These are phyloP conservation scores for Augochlora pura DNA, from an alignment of 1,140 invertebrate species.

Conservation along the genomic window DNA sequence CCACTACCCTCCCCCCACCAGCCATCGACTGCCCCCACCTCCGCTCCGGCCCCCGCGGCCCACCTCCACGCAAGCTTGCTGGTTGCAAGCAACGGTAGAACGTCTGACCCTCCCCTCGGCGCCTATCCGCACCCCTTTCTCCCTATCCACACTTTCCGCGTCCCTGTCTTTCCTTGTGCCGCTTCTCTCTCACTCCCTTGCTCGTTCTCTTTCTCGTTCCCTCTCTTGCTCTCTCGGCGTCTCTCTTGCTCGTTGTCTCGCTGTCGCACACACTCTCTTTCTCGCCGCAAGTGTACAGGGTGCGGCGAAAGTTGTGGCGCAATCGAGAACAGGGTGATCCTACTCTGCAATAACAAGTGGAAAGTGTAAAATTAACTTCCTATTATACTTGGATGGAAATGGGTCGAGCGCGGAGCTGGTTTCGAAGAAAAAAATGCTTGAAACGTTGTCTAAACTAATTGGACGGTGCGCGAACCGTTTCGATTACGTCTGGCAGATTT, in stretches of 20 bases:
- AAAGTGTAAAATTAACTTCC: background rate
- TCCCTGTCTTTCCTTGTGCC: conserved; percentile 19
- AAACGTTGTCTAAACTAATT: too few species aligned
- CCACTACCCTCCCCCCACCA: conserved; percentile 58
- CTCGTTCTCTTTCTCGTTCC: background rate
- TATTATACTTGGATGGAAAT: background rate
- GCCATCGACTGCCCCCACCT: conserved; percentile 41
- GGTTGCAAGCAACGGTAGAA: conserved; percentile 60
- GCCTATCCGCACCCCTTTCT: conserved; percentile 52
- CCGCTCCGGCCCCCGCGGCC: background rate
- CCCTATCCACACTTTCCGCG: conserved; percentile 33
- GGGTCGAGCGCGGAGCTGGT: too few species aligned
- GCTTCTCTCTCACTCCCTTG: background rate
- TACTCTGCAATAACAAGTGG: background rate
- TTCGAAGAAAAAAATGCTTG: too few species aligned
- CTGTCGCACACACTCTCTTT: background rate
- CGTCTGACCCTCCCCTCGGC: conserved; percentile 50
- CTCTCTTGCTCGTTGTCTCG: background rate
- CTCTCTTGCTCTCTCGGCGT: background rate
- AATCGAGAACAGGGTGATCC: conserved; percentile 4
- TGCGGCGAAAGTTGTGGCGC: conserved; percentile 20
- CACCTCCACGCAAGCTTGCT: conserved; percentile 33
- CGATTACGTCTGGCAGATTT: too few species aligned
- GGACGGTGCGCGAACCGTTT: too few species aligned
- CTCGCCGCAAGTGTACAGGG: conserved; percentile 9